Evolutionary conservation across 2,888 invertebrate species (phyloP), one percentile per base, ranked within the genome.

Genomic region (Epinotia demarniana): DNA sequence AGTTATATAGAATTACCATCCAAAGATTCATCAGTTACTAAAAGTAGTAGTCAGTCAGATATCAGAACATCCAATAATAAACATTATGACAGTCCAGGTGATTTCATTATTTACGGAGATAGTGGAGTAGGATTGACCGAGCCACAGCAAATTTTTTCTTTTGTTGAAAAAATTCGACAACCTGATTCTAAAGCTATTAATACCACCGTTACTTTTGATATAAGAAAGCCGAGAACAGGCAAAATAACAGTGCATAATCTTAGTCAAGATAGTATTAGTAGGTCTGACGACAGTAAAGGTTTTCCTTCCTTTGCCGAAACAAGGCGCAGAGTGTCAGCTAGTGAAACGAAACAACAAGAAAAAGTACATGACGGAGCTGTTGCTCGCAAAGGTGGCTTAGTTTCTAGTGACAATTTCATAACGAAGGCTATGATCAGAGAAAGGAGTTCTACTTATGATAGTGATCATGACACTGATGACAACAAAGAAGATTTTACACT

Each of bases 1-100:
- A 43, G 64, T 66, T 58, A 64, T 11, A 53, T 53, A 46, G 60
- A 73, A 76, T 75, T 58, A 19, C 60, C n/a, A 39, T 66, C 39
- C 11, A 60, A 58, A 53, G 70, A 46, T 4, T 19, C 58, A n/a
- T 63, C 58, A 13, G n/a, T 49, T 23, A 70, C 19, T 11, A 69
- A 46, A 64, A 46, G n/a, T 6, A 23, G n/a, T 57, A 61, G 23
- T 16, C 49, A 63, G 2, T 33, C 19, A 13, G 39, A 19, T 6
- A 39, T 55, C 33, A 63, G 57, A 69, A 19, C 12, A 58, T 49
- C 27, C 19, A 18, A 19, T 39, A n/a, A 33, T n/a, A 64, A 60
- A 46, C 18, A 13, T 18, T 57, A 23, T 33, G 23, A 49, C 0
- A 46, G 46, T 8, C 27, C 16, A 3, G n/a, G 33, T 12, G 57